These are phyloP conservation scores for Sebastes itinus DNA, from an alignment of 2,797 vertebrate genomes.

Conservation along the genomic window DNA sequence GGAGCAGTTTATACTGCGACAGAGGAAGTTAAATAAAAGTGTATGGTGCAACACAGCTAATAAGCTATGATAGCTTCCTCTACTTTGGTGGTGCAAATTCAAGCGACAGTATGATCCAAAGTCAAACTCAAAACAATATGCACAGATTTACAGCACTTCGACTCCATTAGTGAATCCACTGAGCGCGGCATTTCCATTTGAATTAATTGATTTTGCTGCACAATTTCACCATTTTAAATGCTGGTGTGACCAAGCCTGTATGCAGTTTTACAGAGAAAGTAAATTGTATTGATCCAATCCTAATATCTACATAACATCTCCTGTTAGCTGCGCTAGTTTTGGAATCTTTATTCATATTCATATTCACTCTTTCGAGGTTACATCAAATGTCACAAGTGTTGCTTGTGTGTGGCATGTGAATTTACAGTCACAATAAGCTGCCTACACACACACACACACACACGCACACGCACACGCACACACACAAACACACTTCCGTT, in stretches of 20 bases:
- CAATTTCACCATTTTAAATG: no score
- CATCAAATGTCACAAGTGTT: background rate
- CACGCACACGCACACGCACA: background rate
- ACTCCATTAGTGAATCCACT: background rate
- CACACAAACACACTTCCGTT: conserved; percentile 41
- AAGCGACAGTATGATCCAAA: background rate
- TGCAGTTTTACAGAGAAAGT: background rate
- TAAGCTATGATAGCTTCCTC: background rate
- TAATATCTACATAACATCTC: background rate
- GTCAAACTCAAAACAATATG: background rate
- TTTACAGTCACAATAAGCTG: conserved; percentile 1
- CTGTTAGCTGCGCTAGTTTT: background rate
- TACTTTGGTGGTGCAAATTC: background rate
- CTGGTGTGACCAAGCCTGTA: background rate
- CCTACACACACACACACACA: background rate
- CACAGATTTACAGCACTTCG: background rate
- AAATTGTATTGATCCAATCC: background rate
- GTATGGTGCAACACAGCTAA: background rate
- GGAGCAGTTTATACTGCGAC: background rate
- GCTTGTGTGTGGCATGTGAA: background rate
- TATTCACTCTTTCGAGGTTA: background rate
- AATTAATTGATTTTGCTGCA: no score
- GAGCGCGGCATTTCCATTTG: background rate
- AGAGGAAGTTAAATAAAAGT: no score
- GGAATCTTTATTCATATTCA: background rate